These are phyloP conservation scores for Babylonia areolata DNA, from an alignment of 1,140 invertebrate genomes.

Conservation along the genomic window DNA sequence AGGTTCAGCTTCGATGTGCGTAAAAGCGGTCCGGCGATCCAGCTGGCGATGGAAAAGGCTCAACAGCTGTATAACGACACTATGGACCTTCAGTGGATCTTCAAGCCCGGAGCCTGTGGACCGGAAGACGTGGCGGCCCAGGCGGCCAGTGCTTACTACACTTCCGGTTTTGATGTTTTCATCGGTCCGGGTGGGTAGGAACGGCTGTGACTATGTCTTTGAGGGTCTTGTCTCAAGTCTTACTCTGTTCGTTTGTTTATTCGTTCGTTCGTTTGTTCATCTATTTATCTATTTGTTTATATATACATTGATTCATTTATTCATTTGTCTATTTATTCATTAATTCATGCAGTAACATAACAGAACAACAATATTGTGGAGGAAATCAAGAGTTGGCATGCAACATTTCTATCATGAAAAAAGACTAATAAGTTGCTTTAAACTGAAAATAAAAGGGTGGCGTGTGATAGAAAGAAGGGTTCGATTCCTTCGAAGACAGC, in stretches of 20 bases:
- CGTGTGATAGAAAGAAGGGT: too few species aligned
- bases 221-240: background rate
- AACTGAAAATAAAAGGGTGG: too few species aligned
- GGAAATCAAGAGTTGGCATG: too few species aligned
- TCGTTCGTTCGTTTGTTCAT: too few species aligned
- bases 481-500: too few species aligned
- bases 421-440: too few species aligned
- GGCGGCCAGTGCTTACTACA: conserved; percentile 36
- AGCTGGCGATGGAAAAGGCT: conserved; percentile 18
- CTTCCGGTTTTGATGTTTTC: conserved; percentile 37
- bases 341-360: too few species aligned
- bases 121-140: conserved; percentile 20
- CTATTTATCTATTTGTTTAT: too few species aligned
- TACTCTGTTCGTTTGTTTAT: background rate
- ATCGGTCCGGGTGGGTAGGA: conserved; percentile 37
- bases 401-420: too few species aligned
- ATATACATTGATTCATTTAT: too few species aligned
- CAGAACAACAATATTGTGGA: too few species aligned
- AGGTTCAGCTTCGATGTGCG: conserved; percentile 8
- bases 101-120: conserved; percentile 17
- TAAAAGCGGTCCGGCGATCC: conserved; percentile 22
- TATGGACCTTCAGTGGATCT: background rate
- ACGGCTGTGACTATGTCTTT: background rate
- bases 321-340: too few species aligned
- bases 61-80: conserved; percentile 26